A percentile compares a stretch with the other conserved stretches of the same genome.
Conservation (phyloP, 35 echinoderm and acorn worm genomes). For the Amphiura filiformis region DNA sequence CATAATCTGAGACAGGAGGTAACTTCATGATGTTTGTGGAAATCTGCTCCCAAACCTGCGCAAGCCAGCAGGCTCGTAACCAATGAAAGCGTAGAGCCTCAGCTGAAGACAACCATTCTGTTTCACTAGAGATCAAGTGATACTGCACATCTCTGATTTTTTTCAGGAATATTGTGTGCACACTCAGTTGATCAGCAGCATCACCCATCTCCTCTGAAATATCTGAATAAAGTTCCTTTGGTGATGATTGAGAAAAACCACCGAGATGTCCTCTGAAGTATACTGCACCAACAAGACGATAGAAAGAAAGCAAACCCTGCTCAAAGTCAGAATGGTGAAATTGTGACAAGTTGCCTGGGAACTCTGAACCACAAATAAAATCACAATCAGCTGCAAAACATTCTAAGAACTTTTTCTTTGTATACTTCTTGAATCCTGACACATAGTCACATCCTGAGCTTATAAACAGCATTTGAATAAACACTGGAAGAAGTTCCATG, state of each 20-base stretch:
- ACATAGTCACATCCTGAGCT: conserved; percentile 73
- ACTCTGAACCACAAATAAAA: conserved; percentile 11
- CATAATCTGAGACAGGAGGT: background rate
- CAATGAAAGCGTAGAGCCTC: background rate
- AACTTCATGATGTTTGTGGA: background rate
- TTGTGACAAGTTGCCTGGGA: background rate
- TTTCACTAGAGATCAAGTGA: background rate
- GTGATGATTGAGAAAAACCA: conserved; percentile 5
- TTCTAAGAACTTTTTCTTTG: conserved; percentile 32
- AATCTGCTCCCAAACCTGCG: background rate
- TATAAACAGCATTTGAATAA: conserved; percentile 54
- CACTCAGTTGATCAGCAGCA: background rate
- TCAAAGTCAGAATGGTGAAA: background rate
- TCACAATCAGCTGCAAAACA: conserved; percentile 4
- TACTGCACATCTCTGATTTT: background rate
- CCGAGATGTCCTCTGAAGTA: conserved; percentile 26
- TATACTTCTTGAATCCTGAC: conserved; percentile 48
- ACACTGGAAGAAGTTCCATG: background rate
- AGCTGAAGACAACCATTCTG: background rate
- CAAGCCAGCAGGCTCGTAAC: background rate
- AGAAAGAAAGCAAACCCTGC: conserved; percentile 33
- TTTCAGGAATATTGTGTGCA: background rate
- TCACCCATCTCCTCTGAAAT: background rate
- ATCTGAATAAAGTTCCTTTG: conserved; percentile 8
- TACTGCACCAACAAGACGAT: conserved; percentile 36